Percentiles rank a stretch among this genome's conserved stretches.
phyloP scores from a whole-genome alignment of 1,140 invertebrate species.

The Bicyclus anynana region DNA sequence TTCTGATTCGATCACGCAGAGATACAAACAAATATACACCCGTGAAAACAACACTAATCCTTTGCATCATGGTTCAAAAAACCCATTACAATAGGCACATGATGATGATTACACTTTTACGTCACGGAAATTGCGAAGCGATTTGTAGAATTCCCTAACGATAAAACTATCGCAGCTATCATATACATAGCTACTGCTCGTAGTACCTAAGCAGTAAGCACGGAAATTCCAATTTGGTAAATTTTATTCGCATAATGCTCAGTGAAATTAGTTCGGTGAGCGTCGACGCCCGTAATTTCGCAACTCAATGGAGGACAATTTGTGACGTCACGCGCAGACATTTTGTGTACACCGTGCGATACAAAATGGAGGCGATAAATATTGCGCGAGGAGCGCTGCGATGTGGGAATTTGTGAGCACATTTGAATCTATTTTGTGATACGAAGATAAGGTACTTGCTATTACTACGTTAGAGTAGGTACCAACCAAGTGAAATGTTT shows the following conservation, averaged over 20 bases:
- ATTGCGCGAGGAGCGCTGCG: slow-evolving; percentile 10
- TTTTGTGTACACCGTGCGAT: slow-evolving; percentile 34
- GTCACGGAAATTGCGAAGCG: too few relatives aligned
- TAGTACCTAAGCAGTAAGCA: too few relatives aligned
- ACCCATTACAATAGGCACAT: too few relatives aligned
- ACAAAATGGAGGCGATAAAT: slow-evolving; percentile 30
- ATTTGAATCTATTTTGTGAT: slow-evolving; percentile 11
- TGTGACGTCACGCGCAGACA: slow-evolving; percentile 65
- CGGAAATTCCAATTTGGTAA: slow-evolving; percentile 23
- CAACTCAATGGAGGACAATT: slow-evolving; percentile 70
- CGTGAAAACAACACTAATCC: too few relatives aligned
- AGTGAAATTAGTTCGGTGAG: slow-evolving; percentile 49
- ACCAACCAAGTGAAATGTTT: not conserved
- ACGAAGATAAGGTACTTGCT: not conserved
- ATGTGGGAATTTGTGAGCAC: slow-evolving; percentile 1
- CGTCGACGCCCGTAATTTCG: slow-evolving; percentile 56
- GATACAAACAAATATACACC: too few relatives aligned
- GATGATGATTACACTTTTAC: too few relatives aligned
- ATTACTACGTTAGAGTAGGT: not conserved
- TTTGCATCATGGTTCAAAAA: too few relatives aligned
- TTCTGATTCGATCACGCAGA: too few relatives aligned
- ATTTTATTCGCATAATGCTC: slow-evolving; percentile 38
- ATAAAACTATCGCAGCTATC: not conserved
- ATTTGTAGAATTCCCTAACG: too few relatives aligned
- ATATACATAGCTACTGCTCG: too few relatives aligned